phyloP scores from a whole-genome alignment of 1,140 invertebrate species.

The Aleiodes sp. region DNA sequence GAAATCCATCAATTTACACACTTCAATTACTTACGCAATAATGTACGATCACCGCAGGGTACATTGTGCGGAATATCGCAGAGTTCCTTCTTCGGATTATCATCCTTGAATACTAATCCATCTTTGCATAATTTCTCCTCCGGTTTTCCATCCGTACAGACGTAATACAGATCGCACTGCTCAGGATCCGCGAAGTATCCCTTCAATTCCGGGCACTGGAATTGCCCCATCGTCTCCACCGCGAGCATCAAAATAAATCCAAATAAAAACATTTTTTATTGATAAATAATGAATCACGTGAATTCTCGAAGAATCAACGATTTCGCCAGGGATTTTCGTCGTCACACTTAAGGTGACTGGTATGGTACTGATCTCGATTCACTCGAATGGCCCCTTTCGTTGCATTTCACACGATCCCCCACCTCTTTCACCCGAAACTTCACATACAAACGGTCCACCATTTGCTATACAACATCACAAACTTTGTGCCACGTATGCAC shows the following conservation, averaged over 20 bases:
- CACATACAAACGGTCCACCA: conserved; percentile 28
- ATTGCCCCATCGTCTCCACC: conserved; percentile 51
- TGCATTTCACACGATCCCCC: conserved; percentile 47
- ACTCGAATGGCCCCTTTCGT: conserved; percentile 46
- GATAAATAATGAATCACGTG: background rate
- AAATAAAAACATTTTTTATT: background rate
- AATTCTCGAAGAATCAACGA: conserved; percentile 7
- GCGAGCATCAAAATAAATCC: background rate
- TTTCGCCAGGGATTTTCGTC: background rate
- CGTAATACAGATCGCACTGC: conserved; percentile 86
- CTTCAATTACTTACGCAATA: conserved; percentile 75
- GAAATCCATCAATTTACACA: background rate
- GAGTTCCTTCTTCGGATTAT: conserved; percentile 76
- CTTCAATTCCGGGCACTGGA: conserved; percentile 77
- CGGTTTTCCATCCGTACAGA: conserved; percentile 74
- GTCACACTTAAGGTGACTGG: conserved; percentile 42
- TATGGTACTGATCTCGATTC: conserved; percentile 54
- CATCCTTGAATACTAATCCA: conserved; percentile 82
- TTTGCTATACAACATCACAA: background rate
- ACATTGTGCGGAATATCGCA: conserved; percentile 85
- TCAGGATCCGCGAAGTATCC: conserved; percentile 80
- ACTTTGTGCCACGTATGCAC: background rate
- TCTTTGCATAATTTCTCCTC: conserved; percentile 82
- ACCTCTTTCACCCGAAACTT: conserved; percentile 59
- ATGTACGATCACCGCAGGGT: conserved; percentile 78